phyloP scores from a whole-genome alignment of 2,797 vertebrate species.

The Picus viridis region DNA sequence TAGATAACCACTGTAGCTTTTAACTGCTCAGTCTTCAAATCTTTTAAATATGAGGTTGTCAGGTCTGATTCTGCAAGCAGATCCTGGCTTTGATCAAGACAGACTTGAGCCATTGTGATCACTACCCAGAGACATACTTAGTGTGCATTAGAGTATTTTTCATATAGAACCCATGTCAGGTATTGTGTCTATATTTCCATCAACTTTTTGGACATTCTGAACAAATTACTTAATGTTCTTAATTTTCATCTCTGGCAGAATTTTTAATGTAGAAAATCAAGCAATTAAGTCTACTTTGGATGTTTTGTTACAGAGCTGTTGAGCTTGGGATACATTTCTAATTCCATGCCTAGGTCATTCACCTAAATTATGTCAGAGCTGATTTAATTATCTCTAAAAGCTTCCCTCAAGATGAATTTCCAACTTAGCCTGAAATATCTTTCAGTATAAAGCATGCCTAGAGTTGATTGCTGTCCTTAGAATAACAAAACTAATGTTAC shows the following conservation, averaged over 20 bases:
- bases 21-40: slow-evolving; percentile 28
- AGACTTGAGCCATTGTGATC: slow-evolving; percentile 6
- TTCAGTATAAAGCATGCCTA: background rate
- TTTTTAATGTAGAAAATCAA: background rate
- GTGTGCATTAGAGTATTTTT: background rate
- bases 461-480: background rate
- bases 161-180: background rate
- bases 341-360: background rate
- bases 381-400: slow-evolving; percentile 55
- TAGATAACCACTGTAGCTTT: slow-evolving; percentile 1
- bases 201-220: background rate
- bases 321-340: slow-evolving; percentile 9
- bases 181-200: background rate
- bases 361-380: slow-evolving; percentile 12
- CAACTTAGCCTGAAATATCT: background rate
- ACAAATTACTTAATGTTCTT: slow-evolving; percentile 2
- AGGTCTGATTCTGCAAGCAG: background rate
- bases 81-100: slow-evolving; percentile 30
- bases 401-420: slow-evolving; percentile 17
- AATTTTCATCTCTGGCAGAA: background rate
- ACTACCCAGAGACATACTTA: background rate
- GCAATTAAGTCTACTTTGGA: background rate
- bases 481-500: background rate
- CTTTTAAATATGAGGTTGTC: slow-evolving; percentile 54
- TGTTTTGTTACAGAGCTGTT: background rate